phyloP scores from a whole-genome alignment of 2,888 invertebrate species.

The Lapara coniferarum region DNA sequence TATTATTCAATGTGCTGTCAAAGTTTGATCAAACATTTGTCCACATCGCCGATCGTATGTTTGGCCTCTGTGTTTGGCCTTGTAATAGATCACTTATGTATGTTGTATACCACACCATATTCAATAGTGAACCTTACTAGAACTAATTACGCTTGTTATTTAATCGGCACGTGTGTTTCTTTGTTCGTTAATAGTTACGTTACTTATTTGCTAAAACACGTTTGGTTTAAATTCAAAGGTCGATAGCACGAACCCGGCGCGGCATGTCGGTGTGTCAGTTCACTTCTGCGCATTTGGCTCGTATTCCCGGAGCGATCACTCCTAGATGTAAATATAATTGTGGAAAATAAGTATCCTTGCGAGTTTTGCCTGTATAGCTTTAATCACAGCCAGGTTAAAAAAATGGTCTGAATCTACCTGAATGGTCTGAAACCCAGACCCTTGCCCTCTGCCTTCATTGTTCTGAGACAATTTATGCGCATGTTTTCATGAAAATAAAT shows the following conservation, averaged over 20 bases:
- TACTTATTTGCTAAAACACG: constrained; percentile 38
- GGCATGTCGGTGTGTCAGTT: constrained; percentile 16
- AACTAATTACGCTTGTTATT: not conserved
- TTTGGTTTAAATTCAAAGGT: constrained; percentile 35
- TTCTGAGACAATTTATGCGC: too few relatives aligned
- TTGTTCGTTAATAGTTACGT: constrained; percentile 29
- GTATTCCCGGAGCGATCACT: constrained; percentile 44
- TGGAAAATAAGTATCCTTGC: constrained; percentile 25
- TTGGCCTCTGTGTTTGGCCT: constrained; percentile 60
- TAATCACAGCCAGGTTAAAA: too few relatives aligned
- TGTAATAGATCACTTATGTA: constrained; percentile 56
- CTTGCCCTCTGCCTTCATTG: too few relatives aligned
- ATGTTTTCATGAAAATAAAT: too few relatives aligned
- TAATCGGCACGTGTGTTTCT: not conserved
- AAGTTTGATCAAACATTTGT: constrained; percentile 19
- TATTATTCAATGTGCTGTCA: constrained; percentile 22
- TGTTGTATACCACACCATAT: constrained; percentile 32
- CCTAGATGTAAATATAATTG: constrained; percentile 36
- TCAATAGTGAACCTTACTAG: constrained; percentile 28
- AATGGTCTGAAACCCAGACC: too few relatives aligned
- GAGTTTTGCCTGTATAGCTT: not conserved
- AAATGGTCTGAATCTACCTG: too few relatives aligned
- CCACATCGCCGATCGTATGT: constrained; percentile 30
- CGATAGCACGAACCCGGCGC: constrained; percentile 31
- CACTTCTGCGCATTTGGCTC: constrained; percentile 50